Evolutionary conservation across 2,888 invertebrate species (phyloP), one percentile per base, ranked within the genome.

Genomic region (Ophioninae sp.): DNA sequence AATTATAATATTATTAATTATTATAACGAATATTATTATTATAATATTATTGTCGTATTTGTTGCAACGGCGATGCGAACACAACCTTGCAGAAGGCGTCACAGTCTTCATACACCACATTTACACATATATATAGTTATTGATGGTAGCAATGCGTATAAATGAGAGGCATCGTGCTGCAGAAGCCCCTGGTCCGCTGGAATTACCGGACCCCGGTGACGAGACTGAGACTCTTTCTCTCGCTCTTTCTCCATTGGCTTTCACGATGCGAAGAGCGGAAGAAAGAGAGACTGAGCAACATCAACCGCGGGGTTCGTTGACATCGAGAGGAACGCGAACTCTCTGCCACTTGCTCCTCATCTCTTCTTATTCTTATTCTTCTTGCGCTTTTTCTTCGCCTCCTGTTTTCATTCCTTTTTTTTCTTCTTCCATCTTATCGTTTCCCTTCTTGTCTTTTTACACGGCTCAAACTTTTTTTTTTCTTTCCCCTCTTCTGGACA

Each of bases 271-370:
- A 76, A 72, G 79, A 83, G 73, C 79, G 83, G 72, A 83, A 83
- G 76, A 75, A 64, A 76, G 72, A 67, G 64, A 76, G 69, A 73
- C 72, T 72, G 65, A 67, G 82, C 78, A 83, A 82, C 80, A 80
- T 82, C 74, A 78, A 82, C 44, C 44, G 68, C 85, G 85, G 85
- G 90, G 91, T 90, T 91, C 91, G 88, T 90, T 89, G 91, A 91
- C 91, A 91, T 88, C 87, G 82, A 81, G 83, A 87, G 90, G 89
- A 89, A 90, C 90, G 91, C 90, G 81, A 88, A 89, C 88, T 88
- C 86, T 87, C 86, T 86, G 79, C 84, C 84, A 82, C 83, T 84
- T 83, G 82, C 82, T 72, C 56, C 74, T 79, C 76, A 73, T 79
- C 73, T 82, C 77, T 73, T 79, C 77, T 79, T 84, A 79, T 67